Evolutionary conservation across 2,888 invertebrate genomes (phyloP).

Genomic region (Thera obeliscata): DNA sequence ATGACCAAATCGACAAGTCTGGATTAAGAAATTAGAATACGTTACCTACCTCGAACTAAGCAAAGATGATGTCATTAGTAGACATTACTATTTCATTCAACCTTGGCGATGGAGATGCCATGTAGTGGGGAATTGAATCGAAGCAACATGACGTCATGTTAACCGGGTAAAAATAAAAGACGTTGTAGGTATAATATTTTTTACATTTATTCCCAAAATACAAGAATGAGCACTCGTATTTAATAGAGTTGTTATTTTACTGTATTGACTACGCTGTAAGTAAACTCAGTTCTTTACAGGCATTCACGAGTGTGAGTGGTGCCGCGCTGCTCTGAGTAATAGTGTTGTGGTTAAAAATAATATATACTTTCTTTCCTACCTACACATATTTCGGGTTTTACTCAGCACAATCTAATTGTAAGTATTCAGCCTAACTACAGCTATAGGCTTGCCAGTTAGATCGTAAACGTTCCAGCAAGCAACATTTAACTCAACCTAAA

Average conservation of each 20-base stretch:
- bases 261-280: no score
- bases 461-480: no score
- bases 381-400: neutral
- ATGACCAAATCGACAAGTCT: neutral
- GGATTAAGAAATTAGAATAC: no score
- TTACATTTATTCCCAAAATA: neutral
- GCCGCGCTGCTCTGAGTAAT: neutral
- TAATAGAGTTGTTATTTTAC: constrained; percentile 29
- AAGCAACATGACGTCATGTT: constrained; percentile 17
- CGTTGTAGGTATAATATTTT: neutral
- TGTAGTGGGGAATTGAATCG: constrained; percentile 1
- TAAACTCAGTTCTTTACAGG: constrained; percentile 43
- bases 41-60: no score
- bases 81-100: constrained; percentile 6
- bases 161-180: constrained; percentile 4
- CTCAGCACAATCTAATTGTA: neutral
- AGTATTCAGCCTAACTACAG: neutral
- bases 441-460: no score
- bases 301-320: neutral
- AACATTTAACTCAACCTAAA: no score
- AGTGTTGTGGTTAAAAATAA: neutral
- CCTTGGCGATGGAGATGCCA: constrained; percentile 9
- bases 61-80: constrained; percentile 20
- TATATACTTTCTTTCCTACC: no score
- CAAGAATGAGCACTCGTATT: constrained; percentile 23